Evolutionary conservation across 2,888 invertebrate genomes (phyloP).

Genomic region (Drosophila hawaiiensis): DNA sequence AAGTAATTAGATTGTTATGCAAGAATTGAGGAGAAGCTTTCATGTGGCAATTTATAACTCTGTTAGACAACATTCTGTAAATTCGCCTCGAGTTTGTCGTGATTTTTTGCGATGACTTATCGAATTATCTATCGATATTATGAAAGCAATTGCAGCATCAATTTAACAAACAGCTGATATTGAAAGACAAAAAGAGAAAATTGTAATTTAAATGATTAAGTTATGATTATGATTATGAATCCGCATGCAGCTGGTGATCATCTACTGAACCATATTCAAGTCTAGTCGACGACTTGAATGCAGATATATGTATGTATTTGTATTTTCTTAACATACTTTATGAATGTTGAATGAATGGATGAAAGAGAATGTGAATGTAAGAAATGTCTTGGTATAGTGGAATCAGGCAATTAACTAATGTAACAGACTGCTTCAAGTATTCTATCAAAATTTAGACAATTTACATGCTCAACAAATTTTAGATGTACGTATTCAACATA

Average conservation of each 20-base stretch:
- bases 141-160: no score
- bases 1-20: background rate
- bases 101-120: background rate
- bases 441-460: background rate
- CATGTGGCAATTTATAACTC: background rate
- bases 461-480: background rate
- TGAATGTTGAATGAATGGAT: no score
- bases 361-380: background rate
- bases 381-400: background rate
- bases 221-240: no score
- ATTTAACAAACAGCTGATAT: no score
- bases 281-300: no score
- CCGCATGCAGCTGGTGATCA: no score
- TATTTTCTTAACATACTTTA: no score
- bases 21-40: background rate
- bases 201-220: no score
- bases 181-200: no score
- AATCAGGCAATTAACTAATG: background rate
- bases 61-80: background rate
- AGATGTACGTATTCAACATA: background rate
- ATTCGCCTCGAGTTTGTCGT: background rate
- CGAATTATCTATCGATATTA: background rate
- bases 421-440: background rate
- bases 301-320: no score
- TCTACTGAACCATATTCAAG: no score